Conservation (phyloP, 2,113 vertebrate species). For the Bubo blakistoni region DNA sequence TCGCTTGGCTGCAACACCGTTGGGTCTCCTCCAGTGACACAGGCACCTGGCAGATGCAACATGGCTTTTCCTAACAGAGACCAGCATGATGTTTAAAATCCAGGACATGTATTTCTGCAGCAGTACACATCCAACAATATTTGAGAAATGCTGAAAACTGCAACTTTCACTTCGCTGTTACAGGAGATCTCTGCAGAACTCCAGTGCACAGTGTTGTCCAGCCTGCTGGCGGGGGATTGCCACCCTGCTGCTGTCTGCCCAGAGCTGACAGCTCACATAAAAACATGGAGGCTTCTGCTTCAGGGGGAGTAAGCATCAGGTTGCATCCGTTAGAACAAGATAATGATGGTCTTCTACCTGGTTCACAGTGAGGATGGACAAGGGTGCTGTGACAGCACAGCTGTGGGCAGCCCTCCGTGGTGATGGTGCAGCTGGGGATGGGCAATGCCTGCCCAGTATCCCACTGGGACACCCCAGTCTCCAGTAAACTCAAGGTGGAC, state of each 20-base stretch:
- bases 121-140: neutral
- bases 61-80: neutral
- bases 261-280: neutral
- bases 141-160: neutral
- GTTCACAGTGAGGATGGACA: neutral
- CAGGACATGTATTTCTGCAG: neutral
- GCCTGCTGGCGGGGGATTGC: fast-evolving
- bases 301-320: neutral
- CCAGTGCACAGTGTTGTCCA: neutral
- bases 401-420: neutral
- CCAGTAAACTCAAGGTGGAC: neutral
- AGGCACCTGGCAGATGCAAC: neutral
- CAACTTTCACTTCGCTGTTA: neutral
- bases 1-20: neutral
- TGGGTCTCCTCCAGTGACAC: neutral
- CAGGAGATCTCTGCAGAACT: neutral
- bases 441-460: neutral
- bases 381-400: fast-evolving
- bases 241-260: neutral
- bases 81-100: fast-evolving
- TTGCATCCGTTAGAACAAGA: neutral
- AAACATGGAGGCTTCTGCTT: neutral
- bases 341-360: neutral
- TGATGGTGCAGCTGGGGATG: no score
- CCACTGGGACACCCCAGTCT: neutral